phyloP scores from a whole-genome alignment of 2,888 invertebrate genomes.

The Drosophila nigritarsus region DNA sequence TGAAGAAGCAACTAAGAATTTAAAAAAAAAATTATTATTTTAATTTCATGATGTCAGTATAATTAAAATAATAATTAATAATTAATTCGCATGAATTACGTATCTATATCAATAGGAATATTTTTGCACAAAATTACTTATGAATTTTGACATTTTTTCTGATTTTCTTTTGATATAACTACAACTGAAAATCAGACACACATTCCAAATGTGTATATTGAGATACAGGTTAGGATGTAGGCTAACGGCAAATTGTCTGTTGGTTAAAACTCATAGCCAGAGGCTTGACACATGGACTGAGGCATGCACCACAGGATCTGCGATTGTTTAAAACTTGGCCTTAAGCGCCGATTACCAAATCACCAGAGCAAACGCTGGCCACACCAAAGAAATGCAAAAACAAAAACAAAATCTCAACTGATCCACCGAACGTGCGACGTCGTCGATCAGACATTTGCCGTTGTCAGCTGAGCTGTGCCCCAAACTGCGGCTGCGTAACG shows the following conservation, averaged over 20 bases:
- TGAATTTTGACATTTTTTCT: not conserved
- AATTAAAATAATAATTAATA: not conserved
- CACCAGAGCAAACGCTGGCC: not conserved
- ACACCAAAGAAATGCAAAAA: not conserved
- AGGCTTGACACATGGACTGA: not conserved
- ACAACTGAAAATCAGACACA: not conserved
- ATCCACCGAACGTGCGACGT: slow-evolving; percentile 1
- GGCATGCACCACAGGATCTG: not conserved
- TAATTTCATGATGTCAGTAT: not conserved
- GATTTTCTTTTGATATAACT: not conserved
- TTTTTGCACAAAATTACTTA: not conserved
- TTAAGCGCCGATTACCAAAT: not conserved
- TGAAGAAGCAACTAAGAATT: not conserved
- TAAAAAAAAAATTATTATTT: not conserved
- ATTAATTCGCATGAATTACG: no score
- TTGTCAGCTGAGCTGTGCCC: slow-evolving; percentile 12
- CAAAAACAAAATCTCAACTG: not conserved
- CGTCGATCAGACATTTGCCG: slow-evolving; percentile 23
- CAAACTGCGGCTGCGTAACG: slow-evolving; percentile 53
- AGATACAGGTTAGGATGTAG: not conserved
- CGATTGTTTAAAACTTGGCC: slow-evolving; percentile 1
- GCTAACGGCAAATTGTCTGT: not conserved
- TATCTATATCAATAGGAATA: not conserved
- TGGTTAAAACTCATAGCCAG: not conserved
- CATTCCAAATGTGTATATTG: not conserved